Evolutionary conservation across 1,140 invertebrate genomes (phyloP).

Genomic region (Dufourea novaeangliae): DNA sequence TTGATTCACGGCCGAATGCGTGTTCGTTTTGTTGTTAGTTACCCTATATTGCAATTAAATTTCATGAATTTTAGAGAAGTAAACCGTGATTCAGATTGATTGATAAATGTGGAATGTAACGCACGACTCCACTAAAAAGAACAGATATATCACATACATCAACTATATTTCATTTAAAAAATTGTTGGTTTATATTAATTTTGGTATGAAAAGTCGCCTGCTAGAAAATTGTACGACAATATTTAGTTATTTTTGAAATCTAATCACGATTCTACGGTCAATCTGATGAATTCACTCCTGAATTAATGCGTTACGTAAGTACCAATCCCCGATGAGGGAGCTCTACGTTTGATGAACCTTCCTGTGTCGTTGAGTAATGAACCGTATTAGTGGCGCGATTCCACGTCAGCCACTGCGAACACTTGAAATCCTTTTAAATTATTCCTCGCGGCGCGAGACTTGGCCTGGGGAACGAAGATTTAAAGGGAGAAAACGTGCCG

Average conservation of each 20-base stretch:
- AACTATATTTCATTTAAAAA: too few species aligned
- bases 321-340: not conserved
- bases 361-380: conserved; percentile 3
- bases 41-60: not conserved
- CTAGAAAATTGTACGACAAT: too few species aligned
- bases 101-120: too few species aligned
- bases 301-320: not conserved
- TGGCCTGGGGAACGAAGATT: not conserved
- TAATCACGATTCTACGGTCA: not conserved
- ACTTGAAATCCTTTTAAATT: conserved; percentile 10
- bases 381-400: not conserved
- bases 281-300: not conserved
- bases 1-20: not conserved
- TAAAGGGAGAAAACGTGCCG: not conserved
- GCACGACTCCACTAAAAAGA: too few species aligned
- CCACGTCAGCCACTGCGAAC: not conserved
- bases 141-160: too few species aligned
- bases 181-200: too few species aligned
- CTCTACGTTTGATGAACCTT: not conserved
- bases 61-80: not conserved
- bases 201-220: too few species aligned
- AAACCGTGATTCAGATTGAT: too few species aligned
- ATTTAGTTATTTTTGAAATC: too few species aligned
- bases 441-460: not conserved
- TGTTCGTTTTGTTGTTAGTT: not conserved